Evolutionary conservation across 2,113 vertebrate genomes (phyloP).

Genomic region (Pelobates fuscus): DNA sequence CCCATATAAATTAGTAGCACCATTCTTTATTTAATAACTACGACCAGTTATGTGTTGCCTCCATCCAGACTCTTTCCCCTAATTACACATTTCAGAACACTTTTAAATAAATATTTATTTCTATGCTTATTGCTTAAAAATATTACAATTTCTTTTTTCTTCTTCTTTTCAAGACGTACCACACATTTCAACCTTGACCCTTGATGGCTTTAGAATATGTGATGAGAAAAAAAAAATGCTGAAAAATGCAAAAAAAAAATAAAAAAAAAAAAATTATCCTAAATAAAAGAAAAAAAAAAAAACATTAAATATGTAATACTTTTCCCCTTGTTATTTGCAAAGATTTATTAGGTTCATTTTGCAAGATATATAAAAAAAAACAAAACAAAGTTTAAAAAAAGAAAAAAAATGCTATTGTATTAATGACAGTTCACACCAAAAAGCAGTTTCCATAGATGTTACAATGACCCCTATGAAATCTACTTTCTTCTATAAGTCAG

Average conservation of each 20-base stretch:
- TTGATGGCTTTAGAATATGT: conserved; percentile 21
- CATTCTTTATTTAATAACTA: neutral
- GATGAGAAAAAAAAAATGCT: conserved; percentile 31
- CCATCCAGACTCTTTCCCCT: no score
- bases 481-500: conserved; percentile 64
- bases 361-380: conserved; percentile 57
- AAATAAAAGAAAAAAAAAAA: neutral
- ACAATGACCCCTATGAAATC: conserved; percentile 68
- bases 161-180: conserved; percentile 28
- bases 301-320: conserved; percentile 32
- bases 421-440: conserved; percentile 68
- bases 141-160: conserved; percentile 33
- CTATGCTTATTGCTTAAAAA: conserved; percentile 44
- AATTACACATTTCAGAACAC: conserved; percentile 41
- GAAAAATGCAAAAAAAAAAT: conserved; percentile 4
- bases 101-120: conserved; percentile 51
- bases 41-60: no score
- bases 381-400: conserved; percentile 36
- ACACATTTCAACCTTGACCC: conserved; percentile 41
- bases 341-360: conserved; percentile 50
- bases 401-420: conserved; percentile 65
- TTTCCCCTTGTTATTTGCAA: conserved; percentile 46
- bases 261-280: neutral
- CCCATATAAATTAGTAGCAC: neutral
- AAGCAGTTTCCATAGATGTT: conserved; percentile 70